Evolutionary conservation across 2,888 invertebrate species (phyloP).

Genomic region (Rhagium mordax): DNA sequence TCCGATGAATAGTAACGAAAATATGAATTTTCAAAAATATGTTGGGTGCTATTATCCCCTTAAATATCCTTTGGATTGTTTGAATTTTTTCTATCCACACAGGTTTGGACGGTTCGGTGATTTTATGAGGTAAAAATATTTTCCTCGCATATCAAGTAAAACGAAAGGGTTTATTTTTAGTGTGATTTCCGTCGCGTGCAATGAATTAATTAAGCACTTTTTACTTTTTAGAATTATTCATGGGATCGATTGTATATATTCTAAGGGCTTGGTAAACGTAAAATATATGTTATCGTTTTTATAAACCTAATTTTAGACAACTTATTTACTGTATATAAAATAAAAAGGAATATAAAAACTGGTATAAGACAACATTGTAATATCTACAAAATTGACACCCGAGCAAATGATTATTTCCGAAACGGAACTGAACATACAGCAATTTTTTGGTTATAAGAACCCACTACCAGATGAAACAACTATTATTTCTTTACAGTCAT

Average conservation of each 20-base stretch:
- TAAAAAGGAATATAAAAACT: not conserved
- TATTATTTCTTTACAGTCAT: too few species aligned
- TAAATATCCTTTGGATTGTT: too few species aligned
- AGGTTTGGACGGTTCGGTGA: not conserved
- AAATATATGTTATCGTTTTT: not conserved
- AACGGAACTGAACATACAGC: too few species aligned
- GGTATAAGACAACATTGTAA: too few species aligned
- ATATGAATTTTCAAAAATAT: too few species aligned
- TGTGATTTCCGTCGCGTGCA: not conserved
- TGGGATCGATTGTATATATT: not conserved
- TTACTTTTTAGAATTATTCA: not conserved
- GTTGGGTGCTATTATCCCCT: too few species aligned
- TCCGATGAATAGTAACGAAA: too few species aligned
- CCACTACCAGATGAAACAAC: too few species aligned
- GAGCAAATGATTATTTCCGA: too few species aligned
- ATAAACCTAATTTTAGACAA: not conserved
- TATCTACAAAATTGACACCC: too few species aligned
- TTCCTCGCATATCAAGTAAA: not conserved
- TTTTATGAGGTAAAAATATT: not conserved
- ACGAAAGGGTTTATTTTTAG: not conserved
- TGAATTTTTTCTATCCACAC: too few species aligned
- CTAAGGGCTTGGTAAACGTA: not conserved
- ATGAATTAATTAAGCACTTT: not conserved
- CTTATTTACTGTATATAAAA: not conserved
- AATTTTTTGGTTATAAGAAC: too few species aligned